Percentiles rank a stretch among this genome's conserved stretches.
Conservation (phyloP, 2,888 invertebrate genomes). For the Notodonta dromedarius region DNA sequence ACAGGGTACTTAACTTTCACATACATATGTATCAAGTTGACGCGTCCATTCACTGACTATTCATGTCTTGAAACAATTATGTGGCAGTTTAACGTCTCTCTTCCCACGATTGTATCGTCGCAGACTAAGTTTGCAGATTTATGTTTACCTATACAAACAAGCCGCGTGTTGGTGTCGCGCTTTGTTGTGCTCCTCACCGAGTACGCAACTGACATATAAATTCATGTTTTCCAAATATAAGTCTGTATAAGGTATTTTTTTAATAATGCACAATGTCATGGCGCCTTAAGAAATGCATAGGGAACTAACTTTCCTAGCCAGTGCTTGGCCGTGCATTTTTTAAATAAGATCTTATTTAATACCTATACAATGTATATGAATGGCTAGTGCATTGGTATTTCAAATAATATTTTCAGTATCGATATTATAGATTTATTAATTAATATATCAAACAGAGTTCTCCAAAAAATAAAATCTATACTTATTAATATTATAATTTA, state of each 20-base stretch:
- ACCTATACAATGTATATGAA: background rate
- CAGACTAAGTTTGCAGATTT: constrained; percentile 64
- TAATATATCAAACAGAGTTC: too few species aligned
- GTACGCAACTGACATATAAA: constrained; percentile 21
- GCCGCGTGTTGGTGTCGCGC: constrained; percentile 31
- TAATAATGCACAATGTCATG: too few species aligned
- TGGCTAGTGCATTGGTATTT: background rate
- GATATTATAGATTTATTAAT: too few species aligned
- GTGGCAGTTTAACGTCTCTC: constrained; percentile 66
- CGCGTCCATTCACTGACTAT: constrained; percentile 66
- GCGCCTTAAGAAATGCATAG: too few species aligned
- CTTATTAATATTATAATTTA: too few species aligned
- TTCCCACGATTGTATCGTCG: constrained; percentile 76
- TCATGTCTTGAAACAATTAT: constrained; percentile 72
- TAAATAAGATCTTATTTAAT: too few species aligned
- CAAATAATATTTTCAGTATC: too few species aligned
- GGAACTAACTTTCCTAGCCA: too few species aligned
- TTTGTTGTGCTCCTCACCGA: constrained; percentile 35
- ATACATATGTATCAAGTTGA: constrained; percentile 53
- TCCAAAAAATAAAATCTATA: too few species aligned
- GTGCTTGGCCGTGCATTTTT: too few species aligned
- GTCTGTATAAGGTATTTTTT: background rate
- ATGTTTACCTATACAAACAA: constrained; percentile 55
- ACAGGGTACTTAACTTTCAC: constrained; percentile 46
- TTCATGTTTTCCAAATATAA: background rate